phyloP scores from a whole-genome alignment of 2,888 invertebrate genomes.

The Perizoma affinitatum region DNA sequence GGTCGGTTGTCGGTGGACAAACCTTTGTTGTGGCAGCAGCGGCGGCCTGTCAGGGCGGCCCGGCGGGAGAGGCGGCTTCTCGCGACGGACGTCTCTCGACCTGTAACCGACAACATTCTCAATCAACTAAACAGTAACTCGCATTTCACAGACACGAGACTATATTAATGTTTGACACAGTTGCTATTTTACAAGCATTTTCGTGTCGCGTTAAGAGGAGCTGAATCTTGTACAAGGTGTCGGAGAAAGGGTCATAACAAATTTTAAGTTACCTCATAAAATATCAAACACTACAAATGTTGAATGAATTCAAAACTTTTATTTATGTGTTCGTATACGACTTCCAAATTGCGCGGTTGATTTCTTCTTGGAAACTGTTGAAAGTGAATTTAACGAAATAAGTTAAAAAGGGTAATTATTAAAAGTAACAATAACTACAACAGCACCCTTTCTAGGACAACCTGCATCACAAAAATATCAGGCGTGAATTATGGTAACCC shows the following conservation, averaged over 20 bases:
- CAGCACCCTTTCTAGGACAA: constrained; percentile 21
- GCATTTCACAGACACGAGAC: constrained; percentile 17
- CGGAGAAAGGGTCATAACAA: constrained; percentile 12
- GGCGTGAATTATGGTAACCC: constrained; percentile 10
- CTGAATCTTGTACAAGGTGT: constrained; percentile 22
- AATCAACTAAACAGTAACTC: constrained; percentile 14
- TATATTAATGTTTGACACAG: constrained; percentile 18
- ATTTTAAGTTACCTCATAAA: not conserved
- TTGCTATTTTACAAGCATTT: constrained; percentile 26
- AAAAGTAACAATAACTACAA: not conserved
- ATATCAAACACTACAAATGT: too few species aligned
- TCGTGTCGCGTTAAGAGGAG: constrained; percentile 9
- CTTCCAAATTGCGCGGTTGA: too few species aligned
- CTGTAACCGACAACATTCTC: constrained; percentile 56
- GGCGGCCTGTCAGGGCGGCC: constrained; percentile 16
- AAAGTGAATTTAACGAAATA: too few species aligned
- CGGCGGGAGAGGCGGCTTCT: constrained; percentile 56
- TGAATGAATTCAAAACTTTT: too few species aligned
- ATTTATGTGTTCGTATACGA: too few species aligned
- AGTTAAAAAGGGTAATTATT: not conserved
- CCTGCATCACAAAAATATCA: constrained; percentile 25
- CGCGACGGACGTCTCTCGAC: constrained; percentile 63
- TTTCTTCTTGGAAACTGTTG: too few species aligned
- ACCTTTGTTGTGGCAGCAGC: constrained; percentile 9
- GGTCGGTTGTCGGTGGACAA: too few species aligned